These are phyloP conservation scores for Hipparchia sbordonii DNA, from an alignment of 2,888 invertebrate species.

Conservation along the genomic window DNA sequence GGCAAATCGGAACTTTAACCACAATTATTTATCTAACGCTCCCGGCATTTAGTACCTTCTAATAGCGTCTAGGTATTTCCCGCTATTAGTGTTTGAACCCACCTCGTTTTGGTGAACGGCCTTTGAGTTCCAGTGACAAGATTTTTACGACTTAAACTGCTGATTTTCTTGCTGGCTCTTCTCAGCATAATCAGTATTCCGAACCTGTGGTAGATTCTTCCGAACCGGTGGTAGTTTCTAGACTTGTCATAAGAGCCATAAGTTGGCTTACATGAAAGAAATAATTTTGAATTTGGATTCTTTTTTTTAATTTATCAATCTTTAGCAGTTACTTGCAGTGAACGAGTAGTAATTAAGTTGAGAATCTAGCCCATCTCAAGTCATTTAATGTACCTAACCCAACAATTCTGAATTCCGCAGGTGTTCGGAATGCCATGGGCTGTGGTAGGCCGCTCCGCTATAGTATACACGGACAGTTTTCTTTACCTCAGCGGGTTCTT, in stretches of 20 bases:
- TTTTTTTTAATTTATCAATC: no score
- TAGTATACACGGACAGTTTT: slow-evolving; percentile 85
- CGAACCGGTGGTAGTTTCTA: no score
- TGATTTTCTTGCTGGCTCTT: no score
- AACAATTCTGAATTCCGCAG: slow-evolving; percentile 44
- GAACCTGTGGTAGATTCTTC: no score
- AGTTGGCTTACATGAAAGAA: no score
- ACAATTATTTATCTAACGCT: slow-evolving; percentile 16
- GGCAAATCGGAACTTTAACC: slow-evolving; percentile 3
- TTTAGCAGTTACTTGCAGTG: no score
- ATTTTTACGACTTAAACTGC: neutral
- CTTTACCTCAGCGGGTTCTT: slow-evolving; percentile 84
- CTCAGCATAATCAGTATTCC: neutral
- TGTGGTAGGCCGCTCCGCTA: slow-evolving; percentile 83
- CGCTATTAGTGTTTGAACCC: slow-evolving; percentile 6
- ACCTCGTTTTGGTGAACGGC: neutral
- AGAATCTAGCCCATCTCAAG: no score
- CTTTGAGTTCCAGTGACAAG: neutral
- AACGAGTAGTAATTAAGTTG: no score
- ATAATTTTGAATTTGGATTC: no score
- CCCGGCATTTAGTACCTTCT: neutral
- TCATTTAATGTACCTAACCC: no score
- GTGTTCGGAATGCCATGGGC: slow-evolving; percentile 83
- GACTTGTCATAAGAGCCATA: no score
- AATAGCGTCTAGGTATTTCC: neutral